Evolutionary conservation across 2,888 invertebrate species (phyloP).

Genomic region (Loripinus fragilis): DNA sequence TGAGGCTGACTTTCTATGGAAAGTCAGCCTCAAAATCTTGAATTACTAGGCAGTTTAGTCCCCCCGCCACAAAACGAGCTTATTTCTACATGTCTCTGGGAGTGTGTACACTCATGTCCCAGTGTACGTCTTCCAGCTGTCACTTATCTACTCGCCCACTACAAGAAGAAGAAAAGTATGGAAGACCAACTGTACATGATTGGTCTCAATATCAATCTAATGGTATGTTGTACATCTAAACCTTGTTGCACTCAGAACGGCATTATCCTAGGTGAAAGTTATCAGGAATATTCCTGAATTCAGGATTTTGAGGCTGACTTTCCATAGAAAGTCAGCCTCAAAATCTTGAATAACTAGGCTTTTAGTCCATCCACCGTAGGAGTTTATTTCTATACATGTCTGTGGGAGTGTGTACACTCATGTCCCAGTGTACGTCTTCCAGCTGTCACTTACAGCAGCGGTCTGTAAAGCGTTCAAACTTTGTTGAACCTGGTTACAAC

Average conservation of each 20-base stretch:
- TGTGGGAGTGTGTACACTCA: constrained; percentile 94
- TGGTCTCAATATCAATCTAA: constrained; percentile 92
- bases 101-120: constrained; percentile 92
- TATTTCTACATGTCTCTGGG: constrained; percentile 96
- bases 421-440: constrained; percentile 92
- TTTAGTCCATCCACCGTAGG: constrained; percentile 91
- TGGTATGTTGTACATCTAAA: constrained; percentile 89
- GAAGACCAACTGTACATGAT: constrained; percentile 92
- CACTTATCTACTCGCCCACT: constrained; percentile 91
- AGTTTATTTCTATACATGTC: constrained; percentile 92
- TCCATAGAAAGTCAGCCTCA: too few species aligned
- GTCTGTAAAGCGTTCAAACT: too few species aligned
- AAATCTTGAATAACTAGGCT: too few species aligned
- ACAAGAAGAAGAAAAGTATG: constrained; percentile 90
- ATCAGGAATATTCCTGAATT: too few species aligned
- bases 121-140: constrained; percentile 92
- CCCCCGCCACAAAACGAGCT: constrained; percentile 85
- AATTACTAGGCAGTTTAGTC: too few species aligned
- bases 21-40: too few species aligned
- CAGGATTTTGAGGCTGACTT: too few species aligned
- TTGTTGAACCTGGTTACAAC: too few species aligned
- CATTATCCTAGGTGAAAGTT: too few species aligned
- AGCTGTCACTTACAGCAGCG: constrained; percentile 92
- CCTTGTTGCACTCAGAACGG: too few species aligned
- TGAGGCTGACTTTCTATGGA: too few species aligned